Evolutionary conservation across 2,113 vertebrate genomes (phyloP).

Genomic region (Microcebus jonahi): DNA sequence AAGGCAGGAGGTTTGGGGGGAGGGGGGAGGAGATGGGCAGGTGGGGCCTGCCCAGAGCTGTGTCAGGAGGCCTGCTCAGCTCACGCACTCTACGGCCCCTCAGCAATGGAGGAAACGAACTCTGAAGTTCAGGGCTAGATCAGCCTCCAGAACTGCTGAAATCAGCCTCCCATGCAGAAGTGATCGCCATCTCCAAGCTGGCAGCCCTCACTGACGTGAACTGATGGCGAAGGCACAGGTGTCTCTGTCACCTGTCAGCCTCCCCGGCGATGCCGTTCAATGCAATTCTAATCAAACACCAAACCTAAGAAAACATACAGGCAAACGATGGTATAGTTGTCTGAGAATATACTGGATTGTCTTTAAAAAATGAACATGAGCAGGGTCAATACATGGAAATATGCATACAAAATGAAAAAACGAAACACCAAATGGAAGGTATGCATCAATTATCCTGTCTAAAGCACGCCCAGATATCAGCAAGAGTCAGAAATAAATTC

Average conservation of each 20-base stretch:
- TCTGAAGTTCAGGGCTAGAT: not conserved
- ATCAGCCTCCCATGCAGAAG: not conserved
- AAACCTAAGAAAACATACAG: not conserved
- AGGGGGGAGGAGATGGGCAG: not conserved
- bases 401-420: not conserved
- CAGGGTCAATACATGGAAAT: not conserved
- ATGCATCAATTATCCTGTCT: not conserved
- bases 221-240: not conserved
- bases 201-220: not conserved
- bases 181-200: not conserved
- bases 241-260: not conserved
- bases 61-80: not conserved
- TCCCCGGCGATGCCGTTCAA: not conserved
- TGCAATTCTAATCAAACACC: not conserved
- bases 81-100: accelerated
- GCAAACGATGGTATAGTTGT: not conserved
- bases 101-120: not conserved
- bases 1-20: not conserved
- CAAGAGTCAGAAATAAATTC: not conserved
- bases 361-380: not conserved
- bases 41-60: not conserved
- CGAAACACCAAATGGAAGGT: not conserved
- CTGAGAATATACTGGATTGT: not conserved
- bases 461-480: not conserved
- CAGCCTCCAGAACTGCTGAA: not conserved